Evolutionary conservation across 2,113 vertebrate species (phyloP).

Genomic region (Ictidomys tridecemlineatus): DNA sequence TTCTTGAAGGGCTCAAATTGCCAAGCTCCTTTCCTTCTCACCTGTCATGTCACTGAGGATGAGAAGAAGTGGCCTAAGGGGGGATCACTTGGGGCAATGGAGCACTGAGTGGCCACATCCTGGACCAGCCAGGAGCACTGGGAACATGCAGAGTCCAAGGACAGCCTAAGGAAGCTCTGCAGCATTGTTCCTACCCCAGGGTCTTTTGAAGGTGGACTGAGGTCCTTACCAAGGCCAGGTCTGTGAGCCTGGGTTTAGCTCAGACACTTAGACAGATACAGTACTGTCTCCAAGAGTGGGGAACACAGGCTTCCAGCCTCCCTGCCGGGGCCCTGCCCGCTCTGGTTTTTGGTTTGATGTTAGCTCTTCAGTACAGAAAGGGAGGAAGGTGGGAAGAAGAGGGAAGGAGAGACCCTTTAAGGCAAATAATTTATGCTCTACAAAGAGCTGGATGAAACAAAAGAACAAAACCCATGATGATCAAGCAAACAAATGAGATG

Average conservation of each 20-base stretch:
- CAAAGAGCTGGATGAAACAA: conserved; percentile 58
- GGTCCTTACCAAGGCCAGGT: background rate
- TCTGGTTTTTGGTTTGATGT: conserved; percentile 67
- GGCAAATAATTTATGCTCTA: conserved; percentile 82
- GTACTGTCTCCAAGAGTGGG: background rate
- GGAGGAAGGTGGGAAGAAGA: background rate
- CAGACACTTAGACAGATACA: conserved; percentile 1
- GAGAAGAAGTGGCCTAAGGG: background rate
- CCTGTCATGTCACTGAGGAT: background rate
- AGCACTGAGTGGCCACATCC: background rate
- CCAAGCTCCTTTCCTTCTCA: background rate
- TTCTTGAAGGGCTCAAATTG: background rate
- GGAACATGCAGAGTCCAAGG: background rate
- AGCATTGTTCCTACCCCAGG: background rate
- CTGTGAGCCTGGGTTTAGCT: background rate
- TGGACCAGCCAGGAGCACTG: background rate
- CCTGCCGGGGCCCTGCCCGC: background rate
- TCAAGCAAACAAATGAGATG: background rate
- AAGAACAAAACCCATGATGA: background rate
- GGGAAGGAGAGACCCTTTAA: conserved; percentile 78
- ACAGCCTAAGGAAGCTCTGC: background rate
- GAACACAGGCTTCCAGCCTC: background rate
- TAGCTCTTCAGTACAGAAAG: conserved; percentile 22
- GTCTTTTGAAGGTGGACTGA: background rate
- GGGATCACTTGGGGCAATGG: too few relatives aligned